Evolutionary conservation across 2,797 vertebrate genomes (phyloP).

Genomic region (Poecile montanus): DNA sequence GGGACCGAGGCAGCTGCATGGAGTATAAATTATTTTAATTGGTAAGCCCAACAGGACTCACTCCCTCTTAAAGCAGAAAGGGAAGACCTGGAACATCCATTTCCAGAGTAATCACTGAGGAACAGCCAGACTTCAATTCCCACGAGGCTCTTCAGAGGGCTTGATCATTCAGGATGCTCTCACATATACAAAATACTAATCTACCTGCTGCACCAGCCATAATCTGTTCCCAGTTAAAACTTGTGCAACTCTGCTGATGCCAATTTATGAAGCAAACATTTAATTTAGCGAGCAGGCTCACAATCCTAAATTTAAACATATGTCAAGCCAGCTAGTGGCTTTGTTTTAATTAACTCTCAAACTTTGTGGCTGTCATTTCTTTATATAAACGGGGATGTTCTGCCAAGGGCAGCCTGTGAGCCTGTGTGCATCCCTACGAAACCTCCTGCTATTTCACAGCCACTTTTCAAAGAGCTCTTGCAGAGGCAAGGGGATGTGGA

Average conservation of each 20-base stretch:
- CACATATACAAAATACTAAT: neutral
- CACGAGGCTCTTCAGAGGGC: neutral
- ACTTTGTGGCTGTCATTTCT: conserved; percentile 49
- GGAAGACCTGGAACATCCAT: neutral
- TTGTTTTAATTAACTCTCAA: conserved; percentile 67
- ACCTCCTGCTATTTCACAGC: conserved; percentile 27
- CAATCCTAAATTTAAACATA: conserved; percentile 63
- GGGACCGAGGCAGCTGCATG: neutral
- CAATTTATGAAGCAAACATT: conserved; percentile 57
- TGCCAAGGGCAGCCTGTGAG: conserved; percentile 49
- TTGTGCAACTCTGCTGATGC: neutral
- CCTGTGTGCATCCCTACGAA: neutral
- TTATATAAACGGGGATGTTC: conserved; percentile 43
- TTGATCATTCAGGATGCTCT: neutral
- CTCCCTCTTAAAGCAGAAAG: neutral
- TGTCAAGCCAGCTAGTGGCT: conserved; percentile 55
- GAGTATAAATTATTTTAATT: neutral
- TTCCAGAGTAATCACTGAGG: neutral
- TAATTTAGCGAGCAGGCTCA: conserved; percentile 45
- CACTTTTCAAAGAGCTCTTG: conserved; percentile 24
- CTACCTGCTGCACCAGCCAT: neutral
- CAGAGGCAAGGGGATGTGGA: conserved; percentile 26
- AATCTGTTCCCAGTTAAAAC: neutral
- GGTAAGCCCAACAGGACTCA: neutral
- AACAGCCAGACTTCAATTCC: neutral